These are phyloP conservation scores for Erebia ligea DNA, from an alignment of 2,888 invertebrate genomes.

Conservation along the genomic window DNA sequence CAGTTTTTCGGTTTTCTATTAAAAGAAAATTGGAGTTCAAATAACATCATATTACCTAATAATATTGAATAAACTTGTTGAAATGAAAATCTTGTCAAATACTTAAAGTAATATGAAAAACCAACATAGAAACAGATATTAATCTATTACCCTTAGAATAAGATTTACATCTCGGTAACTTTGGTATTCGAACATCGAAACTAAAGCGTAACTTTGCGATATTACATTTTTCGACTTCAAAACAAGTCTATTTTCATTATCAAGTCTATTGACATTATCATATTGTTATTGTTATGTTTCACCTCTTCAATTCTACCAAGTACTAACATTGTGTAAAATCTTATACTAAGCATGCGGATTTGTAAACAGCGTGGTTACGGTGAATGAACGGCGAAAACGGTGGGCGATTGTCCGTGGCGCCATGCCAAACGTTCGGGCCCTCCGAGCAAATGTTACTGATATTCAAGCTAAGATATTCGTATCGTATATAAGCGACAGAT, in stretches of 20 bases:
- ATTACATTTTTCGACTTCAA: no score
- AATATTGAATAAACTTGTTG: background rate
- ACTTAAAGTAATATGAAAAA: background rate
- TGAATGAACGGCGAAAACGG: slow-evolving; percentile 45
- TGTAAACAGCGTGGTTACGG: slow-evolving; percentile 34
- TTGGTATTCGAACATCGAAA: no score
- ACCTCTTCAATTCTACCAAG: no score
- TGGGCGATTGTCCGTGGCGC: slow-evolving; percentile 55
- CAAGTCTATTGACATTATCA: no score
- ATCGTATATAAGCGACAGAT: background rate
- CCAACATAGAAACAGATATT: background rate
- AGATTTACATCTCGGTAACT: no score
- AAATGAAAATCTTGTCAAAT: background rate
- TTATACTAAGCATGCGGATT: background rate
- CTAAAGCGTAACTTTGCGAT: no score
- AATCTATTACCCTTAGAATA: no score
- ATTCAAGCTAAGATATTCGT: slow-evolving; percentile 5
- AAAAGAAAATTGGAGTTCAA: slow-evolving; percentile 1
- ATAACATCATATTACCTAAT: background rate
- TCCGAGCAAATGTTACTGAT: slow-evolving; percentile 33
- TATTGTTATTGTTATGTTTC: no score
- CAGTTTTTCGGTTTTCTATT: background rate
- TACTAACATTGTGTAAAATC: no score
- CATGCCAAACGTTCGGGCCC: slow-evolving; percentile 56
- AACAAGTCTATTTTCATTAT: no score